These are phyloP conservation scores for Ennomos erosarius DNA, from an alignment of 2,888 invertebrate genomes.

Conservation along the genomic window DNA sequence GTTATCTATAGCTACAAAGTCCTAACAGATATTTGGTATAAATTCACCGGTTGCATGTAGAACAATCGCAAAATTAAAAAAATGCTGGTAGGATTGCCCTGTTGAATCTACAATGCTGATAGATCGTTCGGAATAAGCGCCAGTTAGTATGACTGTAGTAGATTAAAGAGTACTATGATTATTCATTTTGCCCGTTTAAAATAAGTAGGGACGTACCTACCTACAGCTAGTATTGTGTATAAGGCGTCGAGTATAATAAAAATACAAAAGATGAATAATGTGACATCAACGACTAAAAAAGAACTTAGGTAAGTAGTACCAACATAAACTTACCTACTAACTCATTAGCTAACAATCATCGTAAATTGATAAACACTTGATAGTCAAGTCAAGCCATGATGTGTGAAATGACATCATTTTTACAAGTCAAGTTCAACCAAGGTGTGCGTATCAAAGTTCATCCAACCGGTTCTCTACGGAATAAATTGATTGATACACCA, in stretches of 20 bases:
- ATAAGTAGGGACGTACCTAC: neutral
- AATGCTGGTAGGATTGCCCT: too few species aligned
- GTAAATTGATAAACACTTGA: slow-evolving; percentile 1
- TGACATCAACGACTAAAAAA: slow-evolving; percentile 13
- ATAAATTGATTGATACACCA: neutral
- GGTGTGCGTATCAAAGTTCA: slow-evolving; percentile 26
- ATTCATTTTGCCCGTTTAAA: too few species aligned
- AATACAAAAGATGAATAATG: slow-evolving; percentile 1
- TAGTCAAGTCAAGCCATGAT: neutral
- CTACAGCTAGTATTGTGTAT: neutral
- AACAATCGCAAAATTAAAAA: too few species aligned
- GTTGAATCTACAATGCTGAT: too few species aligned
- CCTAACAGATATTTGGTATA: too few species aligned
- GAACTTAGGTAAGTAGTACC: neutral
- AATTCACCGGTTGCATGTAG: too few species aligned
- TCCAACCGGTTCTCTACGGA: slow-evolving; percentile 30
- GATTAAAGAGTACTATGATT: too few species aligned
- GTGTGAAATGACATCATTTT: slow-evolving; percentile 40
- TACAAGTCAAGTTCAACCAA: slow-evolving; percentile 43
- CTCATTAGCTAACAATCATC: neutral
- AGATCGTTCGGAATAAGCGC: too few species aligned
- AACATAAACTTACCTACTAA: too few species aligned
- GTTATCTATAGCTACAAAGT: too few species aligned
- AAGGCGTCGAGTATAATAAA: neutral
- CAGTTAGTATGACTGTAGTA: too few species aligned